A percentile compares a stretch with the other conserved stretches of the same genome.
These are phyloP conservation scores for Saturnia japonica DNA, from an alignment of 2,888 invertebrate genomes.

Conservation along the genomic window DNA sequence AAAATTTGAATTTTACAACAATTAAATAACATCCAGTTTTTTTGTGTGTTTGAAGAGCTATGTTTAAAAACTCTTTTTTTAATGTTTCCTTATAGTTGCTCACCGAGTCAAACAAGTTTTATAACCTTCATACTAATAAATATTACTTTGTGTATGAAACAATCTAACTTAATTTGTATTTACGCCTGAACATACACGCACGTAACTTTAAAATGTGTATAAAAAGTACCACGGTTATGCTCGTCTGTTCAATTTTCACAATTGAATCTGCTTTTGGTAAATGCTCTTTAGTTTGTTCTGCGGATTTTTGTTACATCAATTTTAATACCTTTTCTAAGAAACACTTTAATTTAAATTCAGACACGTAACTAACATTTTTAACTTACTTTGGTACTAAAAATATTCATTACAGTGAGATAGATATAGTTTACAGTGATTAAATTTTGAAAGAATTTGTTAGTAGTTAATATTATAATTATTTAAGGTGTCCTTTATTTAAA, in stretches of 20 bases:
- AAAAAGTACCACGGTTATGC: slow-evolving; percentile 25
- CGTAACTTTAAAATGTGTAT: slow-evolving; percentile 26
- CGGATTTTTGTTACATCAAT: background rate
- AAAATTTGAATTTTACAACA: too few species aligned
- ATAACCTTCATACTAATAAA: background rate
- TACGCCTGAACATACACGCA: background rate
- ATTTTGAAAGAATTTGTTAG: background rate
- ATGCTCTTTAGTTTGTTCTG: slow-evolving; percentile 24
- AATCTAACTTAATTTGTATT: background rate
- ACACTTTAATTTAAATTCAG: background rate
- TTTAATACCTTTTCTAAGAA: background rate
- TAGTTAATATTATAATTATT: background rate
- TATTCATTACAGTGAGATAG: background rate
- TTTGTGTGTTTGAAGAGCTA: too few species aligned
- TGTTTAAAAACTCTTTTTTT: too few species aligned
- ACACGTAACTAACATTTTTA: background rate
- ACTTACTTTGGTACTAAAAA: background rate
- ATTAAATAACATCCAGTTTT: too few species aligned
- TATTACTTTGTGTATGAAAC: background rate
- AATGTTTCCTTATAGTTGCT: background rate
- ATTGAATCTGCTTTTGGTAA: slow-evolving; percentile 35
- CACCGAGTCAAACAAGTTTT: background rate
- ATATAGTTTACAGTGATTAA: background rate
- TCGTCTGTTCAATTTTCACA: slow-evolving; percentile 26
- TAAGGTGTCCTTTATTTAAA: too few species aligned